These are phyloP conservation scores for Nymphalis io DNA, from an alignment of 1,140 invertebrate genomes.

Conservation along the genomic window DNA sequence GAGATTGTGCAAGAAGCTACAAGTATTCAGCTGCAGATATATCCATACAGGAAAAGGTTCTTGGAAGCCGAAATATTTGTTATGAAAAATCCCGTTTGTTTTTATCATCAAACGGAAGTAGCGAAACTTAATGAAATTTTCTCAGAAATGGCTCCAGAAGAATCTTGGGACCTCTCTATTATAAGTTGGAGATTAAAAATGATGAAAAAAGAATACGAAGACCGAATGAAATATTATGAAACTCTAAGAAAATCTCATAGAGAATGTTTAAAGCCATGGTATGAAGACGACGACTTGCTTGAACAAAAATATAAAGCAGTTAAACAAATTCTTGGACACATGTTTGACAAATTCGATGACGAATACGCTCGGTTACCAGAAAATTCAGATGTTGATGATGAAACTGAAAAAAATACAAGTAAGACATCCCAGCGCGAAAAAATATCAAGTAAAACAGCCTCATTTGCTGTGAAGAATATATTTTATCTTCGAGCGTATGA, in stretches of 20 bases:
- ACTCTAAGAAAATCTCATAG: conserved; percentile 52
- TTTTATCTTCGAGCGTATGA: conserved; percentile 60
- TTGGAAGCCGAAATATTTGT: conserved; percentile 67
- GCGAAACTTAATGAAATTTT: conserved; percentile 59
- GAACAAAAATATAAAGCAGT: conserved; percentile 55
- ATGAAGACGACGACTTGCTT: conserved; percentile 54
- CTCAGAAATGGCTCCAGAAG: conserved; percentile 53
- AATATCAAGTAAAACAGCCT: background rate
- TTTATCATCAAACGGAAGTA: conserved; percentile 72
- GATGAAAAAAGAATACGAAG: conserved; percentile 65
- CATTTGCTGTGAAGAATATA: conserved; percentile 42
- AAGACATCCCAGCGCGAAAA: conserved; percentile 1
- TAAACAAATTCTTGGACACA: conserved; percentile 52
- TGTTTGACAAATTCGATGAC: conserved; percentile 58
- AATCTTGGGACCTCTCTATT: conserved; percentile 66
- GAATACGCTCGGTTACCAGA: conserved; percentile 42
- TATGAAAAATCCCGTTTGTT: conserved; percentile 71
- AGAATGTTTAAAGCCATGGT: conserved; percentile 64
- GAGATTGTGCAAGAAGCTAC: conserved; percentile 49
- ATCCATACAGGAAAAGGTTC: conserved; percentile 64
- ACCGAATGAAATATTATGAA: conserved; percentile 68
- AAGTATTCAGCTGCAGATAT: conserved; percentile 49
- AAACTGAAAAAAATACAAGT: background rate
- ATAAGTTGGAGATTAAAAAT: conserved; percentile 58
- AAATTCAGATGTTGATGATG: background rate